Evolutionary conservation across 2,113 vertebrate species (phyloP), one percentile per base, ranked within the genome.

Genomic region (Neodon shergylaensis): DNA sequence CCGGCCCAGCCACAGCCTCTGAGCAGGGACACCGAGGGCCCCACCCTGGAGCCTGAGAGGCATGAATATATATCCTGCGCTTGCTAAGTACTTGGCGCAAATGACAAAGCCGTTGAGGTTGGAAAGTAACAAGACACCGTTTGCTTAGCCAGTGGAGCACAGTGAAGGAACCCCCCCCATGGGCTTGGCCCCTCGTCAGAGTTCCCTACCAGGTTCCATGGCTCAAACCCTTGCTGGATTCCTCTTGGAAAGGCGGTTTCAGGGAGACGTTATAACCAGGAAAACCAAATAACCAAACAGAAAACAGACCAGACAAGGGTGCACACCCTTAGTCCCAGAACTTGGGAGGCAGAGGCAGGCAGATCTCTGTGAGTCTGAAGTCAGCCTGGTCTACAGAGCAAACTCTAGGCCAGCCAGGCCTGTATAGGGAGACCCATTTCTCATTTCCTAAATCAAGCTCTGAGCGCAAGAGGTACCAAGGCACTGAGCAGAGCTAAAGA

Each of bases 121-220:
- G 17, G 84, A 90, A 88, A 86, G 68, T 44, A 88, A 52, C 24
- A 79, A 73, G 22, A 24, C 52, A 58, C 24, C 21, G 1, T 84
- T 85, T 90, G 79, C 81, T 96, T 90, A 97, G 90, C 22, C 74
- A 78, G 72, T 73, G 93, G 78, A 81, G 74, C 58, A 86, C 44
- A 79, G 54, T 58, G 87, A 81, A 49, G 11, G 24, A 87, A 61
- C 31, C 77, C 17, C 73, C 68, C 49, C 76, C 49, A 47, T 28
- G 5, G 13, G 39, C 6, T 10, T 26, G 65, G 7, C 24, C 14
- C 83, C 83, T 88, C 76, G 4, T 31, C 1, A 5, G 3, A 72
- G 52, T 16, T 85, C n/a, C 72, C 47, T 19, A 47, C 0, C 17
- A 84, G 47, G 8, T 9, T 68, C 82, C 28, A 3, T 0, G 14